Evolutionary conservation across 2,797 vertebrate genomes (phyloP).

Genomic region (Emydoidea blandingii): DNA sequence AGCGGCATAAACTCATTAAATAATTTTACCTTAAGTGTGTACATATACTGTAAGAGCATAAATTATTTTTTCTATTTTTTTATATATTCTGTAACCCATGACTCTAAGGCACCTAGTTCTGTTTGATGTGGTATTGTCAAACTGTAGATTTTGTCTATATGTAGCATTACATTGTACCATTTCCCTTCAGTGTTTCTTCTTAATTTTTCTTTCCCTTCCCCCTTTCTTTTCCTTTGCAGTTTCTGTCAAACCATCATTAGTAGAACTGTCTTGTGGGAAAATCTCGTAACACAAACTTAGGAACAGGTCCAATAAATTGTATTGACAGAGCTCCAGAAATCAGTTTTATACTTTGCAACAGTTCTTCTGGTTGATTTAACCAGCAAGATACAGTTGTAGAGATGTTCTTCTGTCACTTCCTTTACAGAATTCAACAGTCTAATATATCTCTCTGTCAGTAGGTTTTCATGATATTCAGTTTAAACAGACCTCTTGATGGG

Average conservation of each 20-base stretch:
- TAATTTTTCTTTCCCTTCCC: neutral
- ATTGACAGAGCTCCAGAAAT: neutral
- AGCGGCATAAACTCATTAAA: neutral
- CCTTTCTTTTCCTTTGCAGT: neutral
- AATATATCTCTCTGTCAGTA: neutral
- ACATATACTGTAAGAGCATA: neutral
- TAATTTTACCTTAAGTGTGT: neutral
- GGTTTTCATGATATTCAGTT: neutral
- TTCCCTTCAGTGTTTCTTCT: neutral
- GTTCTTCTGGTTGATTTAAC: neutral
- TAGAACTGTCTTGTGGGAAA: neutral
- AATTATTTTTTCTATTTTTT: neutral
- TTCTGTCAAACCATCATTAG: neutral
- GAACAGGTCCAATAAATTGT: neutral
- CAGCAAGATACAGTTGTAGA: neutral
- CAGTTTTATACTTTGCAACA: neutral
- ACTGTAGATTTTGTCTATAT: neutral
- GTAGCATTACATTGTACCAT: neutral
- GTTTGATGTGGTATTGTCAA: neutral
- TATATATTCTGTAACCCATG: neutral
- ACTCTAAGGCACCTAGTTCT: fast-evolving
- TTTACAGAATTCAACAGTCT: neutral
- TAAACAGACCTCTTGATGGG: no score
- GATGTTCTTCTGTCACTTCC: neutral
- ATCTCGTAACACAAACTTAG: neutral